Evolutionary conservation across 2,113 vertebrate species (phyloP), one percentile per base, ranked within the genome.

Genomic region (Corythoichthys haematopterus): DNA sequence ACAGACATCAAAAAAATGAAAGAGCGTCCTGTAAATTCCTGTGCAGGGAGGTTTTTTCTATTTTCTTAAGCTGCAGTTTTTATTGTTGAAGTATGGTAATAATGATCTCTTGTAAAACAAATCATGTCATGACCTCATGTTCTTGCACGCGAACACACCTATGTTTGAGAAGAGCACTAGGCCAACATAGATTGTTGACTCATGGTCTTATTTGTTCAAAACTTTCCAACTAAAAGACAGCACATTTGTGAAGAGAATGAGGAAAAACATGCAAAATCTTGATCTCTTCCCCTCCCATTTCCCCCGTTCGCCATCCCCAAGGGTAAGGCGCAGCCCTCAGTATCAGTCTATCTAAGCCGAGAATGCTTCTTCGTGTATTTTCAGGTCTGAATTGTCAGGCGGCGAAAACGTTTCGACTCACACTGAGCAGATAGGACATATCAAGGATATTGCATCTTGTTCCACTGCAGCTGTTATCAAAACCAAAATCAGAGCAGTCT

Each of bases 321-420:
- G 84, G 78, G 79, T 74, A 72, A n/a, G 43, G 47, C 55, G 69
- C 76, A 40, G 66, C 59, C 47, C 70, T 79, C 67, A 1, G 47
- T 38, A 68, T 65, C 43, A 11, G 71, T 57, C 55, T 70, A 71
- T 76, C 71, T 83, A 74, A 63, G 53, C 69, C 64, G n/a, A 56
- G 68, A 77, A 68, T 70, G 47, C 51, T 35, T 74, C 66, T 70
- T 81, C 66, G 71, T 69, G 78, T 81, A 72, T 75, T 70, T 81
- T 73, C 72, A 76, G 70, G 78, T 74, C 84, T 80, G 85, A 82
- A 86, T 87, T 82, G 79, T 79, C 79, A 75, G 68, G 69, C 81
- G 75, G 43, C 20, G 55, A 69, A 56, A 65, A 66, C 68, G 75
- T 76, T 69, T 79, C 72, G 71, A 80, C 67, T 85, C 80, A 68